Percentiles rank a stretch among this genome's conserved stretches.
phyloP scores from a whole-genome alignment of 2,113 vertebrate species.

The Falco punctatus region DNA sequence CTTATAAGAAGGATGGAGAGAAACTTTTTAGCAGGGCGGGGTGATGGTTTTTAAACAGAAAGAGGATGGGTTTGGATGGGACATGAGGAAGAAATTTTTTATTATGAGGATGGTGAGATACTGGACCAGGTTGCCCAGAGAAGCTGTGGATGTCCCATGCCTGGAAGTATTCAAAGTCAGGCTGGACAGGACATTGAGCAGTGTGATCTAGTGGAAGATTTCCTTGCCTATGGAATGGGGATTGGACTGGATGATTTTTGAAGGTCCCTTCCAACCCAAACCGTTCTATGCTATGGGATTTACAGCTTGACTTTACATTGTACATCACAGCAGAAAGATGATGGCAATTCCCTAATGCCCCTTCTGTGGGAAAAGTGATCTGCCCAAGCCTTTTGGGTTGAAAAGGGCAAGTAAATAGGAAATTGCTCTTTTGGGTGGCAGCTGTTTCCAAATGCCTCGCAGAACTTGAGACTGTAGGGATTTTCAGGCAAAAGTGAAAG shows the following conservation, averaged over 20 bases:
- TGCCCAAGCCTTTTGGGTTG: background rate
- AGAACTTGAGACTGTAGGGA: background rate
- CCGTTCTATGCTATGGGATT: background rate
- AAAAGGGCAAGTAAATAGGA: background rate
- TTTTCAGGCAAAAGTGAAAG: background rate
- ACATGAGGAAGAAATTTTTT: background rate
- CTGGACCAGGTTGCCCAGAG: too few species aligned
- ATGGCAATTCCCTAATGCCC: background rate
- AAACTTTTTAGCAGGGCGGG: background rate
- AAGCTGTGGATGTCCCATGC: too few species aligned
- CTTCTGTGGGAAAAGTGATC: background rate
- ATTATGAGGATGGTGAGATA: too few species aligned
- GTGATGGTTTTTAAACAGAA: background rate
- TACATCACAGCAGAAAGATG: background rate
- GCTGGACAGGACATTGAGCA: too few species aligned
- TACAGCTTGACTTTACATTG: background rate
- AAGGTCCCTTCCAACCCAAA: background rate
- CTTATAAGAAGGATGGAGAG: background rate
- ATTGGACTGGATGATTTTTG: background rate
- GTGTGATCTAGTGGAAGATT: too few species aligned
- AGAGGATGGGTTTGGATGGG: background rate
- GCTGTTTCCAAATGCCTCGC: background rate
- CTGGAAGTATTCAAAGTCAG: too few species aligned
- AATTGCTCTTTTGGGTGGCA: accelerated
- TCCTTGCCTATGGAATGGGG: too few species aligned